Base-by-base conservation (phyloP, 2,888 invertebrate species). In the Dryadula phaetusa region DNA sequence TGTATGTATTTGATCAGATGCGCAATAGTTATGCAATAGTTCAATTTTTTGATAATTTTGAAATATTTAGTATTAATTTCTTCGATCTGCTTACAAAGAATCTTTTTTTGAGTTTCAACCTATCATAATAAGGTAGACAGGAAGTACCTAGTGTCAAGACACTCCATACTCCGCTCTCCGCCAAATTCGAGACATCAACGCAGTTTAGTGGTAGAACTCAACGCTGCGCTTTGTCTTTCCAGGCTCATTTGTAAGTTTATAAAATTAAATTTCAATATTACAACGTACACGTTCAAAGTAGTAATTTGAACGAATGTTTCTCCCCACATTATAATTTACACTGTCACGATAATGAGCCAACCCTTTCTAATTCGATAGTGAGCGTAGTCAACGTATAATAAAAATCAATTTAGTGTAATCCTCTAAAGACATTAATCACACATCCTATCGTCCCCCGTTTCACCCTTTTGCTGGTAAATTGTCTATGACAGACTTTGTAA, bases 351-450 rank as follows among this genome's bases (percentile, higher is more conserved):
- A 72, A 72, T 70, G 67, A 69, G 67, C 42, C 67, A 78, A 77
- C 77, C 79, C 78, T 75, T 77, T 74, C 73, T 75, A 73, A 75
- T 72, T 61, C 58, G 72, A 67, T 72, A 65, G 65, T 62, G 66
- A 62, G 68, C 69, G 58, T 52, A 62, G 65, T 72, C 47, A 79
- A 81, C 82, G 79, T 81, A 75, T 86, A 90, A 91, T 88, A 84
- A 86, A 86, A 91, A 85, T 90, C 91, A 90, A 90, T 90, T 90
- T 88, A 81, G 79, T 77, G 76, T 77, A 75, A 66, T 66, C 74
- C 73, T 80, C 64, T 88, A 88, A 89, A 85, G 82, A 85, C 82
- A 81, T 83, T 82, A 81, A 81, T 83, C 82, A 81, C 83, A 83
- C 82, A 77, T 76, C 71, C 74, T 72, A 82, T 82, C 84, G 66